Percentiles rank a stretch among this genome's conserved stretches.
These are phyloP conservation scores for Fragum fragum DNA, from an alignment of 2,888 invertebrate genomes.

Conservation along the genomic window DNA sequence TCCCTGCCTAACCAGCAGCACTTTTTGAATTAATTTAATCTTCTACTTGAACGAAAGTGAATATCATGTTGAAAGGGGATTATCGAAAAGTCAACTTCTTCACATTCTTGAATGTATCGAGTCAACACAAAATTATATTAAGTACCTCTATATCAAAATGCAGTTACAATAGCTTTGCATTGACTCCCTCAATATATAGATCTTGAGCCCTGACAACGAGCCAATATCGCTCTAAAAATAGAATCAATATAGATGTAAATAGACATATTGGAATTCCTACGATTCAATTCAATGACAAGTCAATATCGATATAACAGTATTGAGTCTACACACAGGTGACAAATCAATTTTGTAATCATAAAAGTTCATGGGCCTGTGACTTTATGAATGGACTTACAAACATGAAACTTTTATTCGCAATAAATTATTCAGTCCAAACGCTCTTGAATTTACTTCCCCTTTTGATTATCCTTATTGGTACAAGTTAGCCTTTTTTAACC, in stretches of 20 bases:
- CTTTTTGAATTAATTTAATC: neutral
- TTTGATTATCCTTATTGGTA: no score
- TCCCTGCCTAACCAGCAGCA: neutral
- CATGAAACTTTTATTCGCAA: no score
- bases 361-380: neutral
- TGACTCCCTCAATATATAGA: neutral
- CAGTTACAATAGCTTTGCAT: no score
- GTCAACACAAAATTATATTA: no score
- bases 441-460: no score
- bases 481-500: no score
- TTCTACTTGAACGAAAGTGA: slow-evolving; percentile 3
- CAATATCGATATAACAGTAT: neutral
- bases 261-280: slow-evolving; percentile 24
- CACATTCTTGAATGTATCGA: neutral
- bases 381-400: neutral
- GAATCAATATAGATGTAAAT: slow-evolving; percentile 31
- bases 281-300: neutral
- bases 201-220: slow-evolving; percentile 26
- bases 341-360: slow-evolving; percentile 19
- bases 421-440: no score
- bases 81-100: slow-evolving; percentile 22
- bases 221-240: slow-evolving; percentile 30
- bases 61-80: slow-evolving; percentile 1
- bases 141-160: no score
- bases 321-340: slow-evolving; percentile 2